phyloP scores from a whole-genome alignment of 2,888 invertebrate genomes.

The Poecilus cupreus region DNA sequence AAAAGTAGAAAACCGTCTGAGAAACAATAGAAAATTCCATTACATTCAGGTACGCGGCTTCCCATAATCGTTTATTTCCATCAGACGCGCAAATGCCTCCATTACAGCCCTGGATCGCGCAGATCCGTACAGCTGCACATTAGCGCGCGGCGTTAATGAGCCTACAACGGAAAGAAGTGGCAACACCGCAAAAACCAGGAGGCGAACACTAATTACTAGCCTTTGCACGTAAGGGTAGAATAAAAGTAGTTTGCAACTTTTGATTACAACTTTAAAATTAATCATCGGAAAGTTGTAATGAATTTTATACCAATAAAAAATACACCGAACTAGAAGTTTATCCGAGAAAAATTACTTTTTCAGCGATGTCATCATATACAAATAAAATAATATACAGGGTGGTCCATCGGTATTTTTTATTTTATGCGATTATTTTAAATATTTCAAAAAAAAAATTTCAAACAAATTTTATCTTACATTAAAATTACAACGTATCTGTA shows the following conservation, averaged over 20 bases:
- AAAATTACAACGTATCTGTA: too few species aligned
- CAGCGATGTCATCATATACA: too few species aligned
- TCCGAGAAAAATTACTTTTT: too few species aligned
- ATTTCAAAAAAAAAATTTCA: too few species aligned
- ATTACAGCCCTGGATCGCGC: slow-evolving; percentile 1
- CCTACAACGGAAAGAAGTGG: neutral
- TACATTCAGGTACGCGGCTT: slow-evolving; percentile 14
- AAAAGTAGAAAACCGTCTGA: slow-evolving; percentile 21
- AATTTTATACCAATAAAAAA: slow-evolving; percentile 1
- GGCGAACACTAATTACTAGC: slow-evolving; percentile 2
- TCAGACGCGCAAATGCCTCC: slow-evolving; percentile 11
- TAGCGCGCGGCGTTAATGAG: neutral
- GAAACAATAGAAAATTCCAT: slow-evolving; percentile 36
- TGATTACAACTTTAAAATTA: neutral
- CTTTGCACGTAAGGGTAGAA: neutral
- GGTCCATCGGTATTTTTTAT: too few species aligned
- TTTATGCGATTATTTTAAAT: too few species aligned
- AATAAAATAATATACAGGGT: too few species aligned
- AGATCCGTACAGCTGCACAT: slow-evolving; percentile 1
- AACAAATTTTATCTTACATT: too few species aligned
- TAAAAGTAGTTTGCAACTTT: neutral
- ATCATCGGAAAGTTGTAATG: neutral
- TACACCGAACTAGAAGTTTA: too few species aligned
- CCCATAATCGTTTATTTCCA: slow-evolving; percentile 34
- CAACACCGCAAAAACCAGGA: slow-evolving; percentile 3